Conservation (phyloP, 2,113 vertebrate genomes). For the Ammodytes marinus region DNA sequence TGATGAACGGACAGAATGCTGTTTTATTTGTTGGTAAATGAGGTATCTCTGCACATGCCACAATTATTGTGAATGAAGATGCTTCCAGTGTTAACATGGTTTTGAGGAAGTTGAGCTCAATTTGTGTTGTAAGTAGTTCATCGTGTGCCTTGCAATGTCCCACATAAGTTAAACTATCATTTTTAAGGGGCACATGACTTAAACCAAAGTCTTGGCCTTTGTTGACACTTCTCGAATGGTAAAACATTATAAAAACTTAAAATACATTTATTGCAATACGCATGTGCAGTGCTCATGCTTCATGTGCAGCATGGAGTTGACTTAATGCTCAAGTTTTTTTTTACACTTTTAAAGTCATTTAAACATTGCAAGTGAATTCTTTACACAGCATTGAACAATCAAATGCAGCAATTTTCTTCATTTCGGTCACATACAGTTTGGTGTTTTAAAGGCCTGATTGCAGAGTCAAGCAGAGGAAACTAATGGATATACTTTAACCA, state of each 20-base stretch:
- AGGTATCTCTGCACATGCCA: no score
- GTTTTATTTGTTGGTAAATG: neutral
- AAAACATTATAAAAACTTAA: neutral
- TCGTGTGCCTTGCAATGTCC: neutral
- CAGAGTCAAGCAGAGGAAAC: no score
- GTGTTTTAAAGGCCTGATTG: neutral
- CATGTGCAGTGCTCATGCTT: neutral
- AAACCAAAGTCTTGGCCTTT: neutral
- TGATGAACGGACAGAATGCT: neutral
- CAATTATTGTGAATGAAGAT: no score
- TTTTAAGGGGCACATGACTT: neutral
- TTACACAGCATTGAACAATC: neutral
- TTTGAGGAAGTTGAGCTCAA: neutral
- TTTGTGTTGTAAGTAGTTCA: neutral
- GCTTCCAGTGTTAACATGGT: neutral
- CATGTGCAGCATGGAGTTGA: neutral
- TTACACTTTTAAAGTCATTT: no score
- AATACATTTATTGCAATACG: neutral
- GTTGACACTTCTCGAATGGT: neutral
- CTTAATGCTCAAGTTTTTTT: neutral
- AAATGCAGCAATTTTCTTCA: neutral
- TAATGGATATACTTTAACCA: neutral
- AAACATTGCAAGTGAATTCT: neutral
- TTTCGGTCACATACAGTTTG: neutral
- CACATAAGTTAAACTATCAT: neutral